Evolutionary conservation across 2,113 vertebrate species (phyloP).

Genomic region (Psephotus haematonotus): DNA sequence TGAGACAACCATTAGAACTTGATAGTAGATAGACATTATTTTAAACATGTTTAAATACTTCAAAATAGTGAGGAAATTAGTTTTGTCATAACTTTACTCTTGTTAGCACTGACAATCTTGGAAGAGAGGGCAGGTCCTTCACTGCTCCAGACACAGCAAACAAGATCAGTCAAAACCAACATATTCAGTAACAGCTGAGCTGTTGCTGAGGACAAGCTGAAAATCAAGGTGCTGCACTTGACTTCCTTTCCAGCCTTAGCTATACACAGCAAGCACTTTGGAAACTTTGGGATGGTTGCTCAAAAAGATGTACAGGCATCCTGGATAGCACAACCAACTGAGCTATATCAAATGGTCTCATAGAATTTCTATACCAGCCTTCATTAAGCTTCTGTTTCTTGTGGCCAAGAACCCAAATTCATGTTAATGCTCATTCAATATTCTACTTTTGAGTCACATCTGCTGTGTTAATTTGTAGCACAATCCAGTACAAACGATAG

Average conservation of each 20-base stretch:
- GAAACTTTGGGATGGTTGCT: background rate
- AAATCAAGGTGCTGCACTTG: background rate
- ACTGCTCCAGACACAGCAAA: background rate
- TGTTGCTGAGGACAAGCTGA: background rate
- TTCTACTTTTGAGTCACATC: background rate
- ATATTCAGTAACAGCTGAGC: background rate
- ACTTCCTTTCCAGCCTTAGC: background rate
- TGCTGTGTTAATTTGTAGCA: background rate
- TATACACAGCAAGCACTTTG: background rate
- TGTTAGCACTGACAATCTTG: background rate
- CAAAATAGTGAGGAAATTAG: background rate
- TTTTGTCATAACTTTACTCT: background rate
- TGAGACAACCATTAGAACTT: background rate
- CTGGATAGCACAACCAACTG: background rate
- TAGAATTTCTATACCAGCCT: background rate
- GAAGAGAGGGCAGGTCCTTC: background rate
- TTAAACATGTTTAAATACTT: background rate
- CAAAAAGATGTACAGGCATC: background rate
- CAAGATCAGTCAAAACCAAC: background rate
- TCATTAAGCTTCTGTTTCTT: background rate
- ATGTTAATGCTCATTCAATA: background rate
- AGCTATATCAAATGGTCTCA: background rate
- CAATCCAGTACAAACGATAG: background rate
- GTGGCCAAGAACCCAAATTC: background rate
- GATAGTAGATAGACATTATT: background rate